These are phyloP conservation scores for Chloropsis cyanopogon DNA, from an alignment of 2,113 vertebrate genomes.

Conservation along the genomic window DNA sequence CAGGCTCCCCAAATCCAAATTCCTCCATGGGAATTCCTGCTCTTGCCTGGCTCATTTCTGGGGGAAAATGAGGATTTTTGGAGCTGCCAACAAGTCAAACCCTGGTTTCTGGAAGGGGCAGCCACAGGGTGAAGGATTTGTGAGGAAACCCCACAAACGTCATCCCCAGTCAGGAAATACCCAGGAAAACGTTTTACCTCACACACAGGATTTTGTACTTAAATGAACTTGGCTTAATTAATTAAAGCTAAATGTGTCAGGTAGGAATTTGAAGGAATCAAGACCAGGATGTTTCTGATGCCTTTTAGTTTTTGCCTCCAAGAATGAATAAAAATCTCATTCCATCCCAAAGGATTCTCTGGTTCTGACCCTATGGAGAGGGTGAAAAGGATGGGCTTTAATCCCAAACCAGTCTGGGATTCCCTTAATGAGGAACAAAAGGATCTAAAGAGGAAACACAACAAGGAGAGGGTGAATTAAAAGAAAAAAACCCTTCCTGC, in stretches of 20 bases:
- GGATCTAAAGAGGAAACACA: background rate
- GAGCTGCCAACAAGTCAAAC: background rate
- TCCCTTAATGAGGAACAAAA: background rate
- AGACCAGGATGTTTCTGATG: background rate
- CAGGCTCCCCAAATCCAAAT: background rate
- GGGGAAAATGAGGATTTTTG: background rate
- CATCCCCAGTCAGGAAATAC: background rate
- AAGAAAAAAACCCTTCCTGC: background rate
- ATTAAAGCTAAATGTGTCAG: rapidly evolving
- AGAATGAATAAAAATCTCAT: rapidly evolving
- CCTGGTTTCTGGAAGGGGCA: rapidly evolving
- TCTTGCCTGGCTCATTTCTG: background rate
- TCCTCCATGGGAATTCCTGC: background rate
- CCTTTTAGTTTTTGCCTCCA: too few relatives aligned
- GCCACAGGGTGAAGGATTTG: background rate
- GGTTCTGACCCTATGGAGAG: background rate
- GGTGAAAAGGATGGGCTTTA: background rate
- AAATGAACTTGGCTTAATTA: background rate
- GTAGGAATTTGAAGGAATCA: rapidly evolving
- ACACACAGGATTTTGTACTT: rapidly evolving
- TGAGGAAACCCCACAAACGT: background rate
- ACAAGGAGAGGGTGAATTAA: background rate
- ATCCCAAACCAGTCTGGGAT: background rate
- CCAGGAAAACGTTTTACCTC: background rate
- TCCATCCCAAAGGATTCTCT: background rate